These are phyloP conservation scores for Linhomoeus sp. DNA, from an alignment of 2,888 invertebrate genomes.

Conservation along the genomic window DNA sequence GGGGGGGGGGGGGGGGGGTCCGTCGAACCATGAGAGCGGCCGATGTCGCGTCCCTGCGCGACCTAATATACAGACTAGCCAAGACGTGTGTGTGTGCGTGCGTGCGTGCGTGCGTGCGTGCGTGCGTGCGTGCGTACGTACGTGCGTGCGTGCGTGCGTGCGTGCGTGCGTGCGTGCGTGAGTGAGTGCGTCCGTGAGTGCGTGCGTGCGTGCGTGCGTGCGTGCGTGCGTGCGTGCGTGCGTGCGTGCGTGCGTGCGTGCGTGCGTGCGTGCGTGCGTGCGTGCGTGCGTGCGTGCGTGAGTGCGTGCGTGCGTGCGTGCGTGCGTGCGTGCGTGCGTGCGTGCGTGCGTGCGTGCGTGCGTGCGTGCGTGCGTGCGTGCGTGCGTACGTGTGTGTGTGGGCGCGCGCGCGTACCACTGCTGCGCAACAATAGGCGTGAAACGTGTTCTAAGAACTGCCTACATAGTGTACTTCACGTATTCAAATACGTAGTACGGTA, in stretches of 20 bases:
- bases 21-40: conserved; percentile 26
- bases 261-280: neutral
- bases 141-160: neutral
- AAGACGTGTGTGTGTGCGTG: neutral
- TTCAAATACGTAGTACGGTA: too few relatives aligned
- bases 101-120: neutral
- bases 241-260: neutral
- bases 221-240: conserved; percentile 1
- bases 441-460: too few relatives aligned
- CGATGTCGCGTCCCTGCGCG: conserved; percentile 17
- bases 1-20: too few relatives aligned
- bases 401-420: neutral
- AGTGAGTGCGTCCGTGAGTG: conserved; percentile 1
- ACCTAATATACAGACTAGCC: conserved; percentile 13
- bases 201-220: conserved; percentile 1
- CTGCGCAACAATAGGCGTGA: too few relatives aligned
- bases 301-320: neutral
- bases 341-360: neutral
- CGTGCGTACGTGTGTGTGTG: neutral
- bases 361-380: neutral
- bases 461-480: too few relatives aligned
- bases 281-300: neutral
- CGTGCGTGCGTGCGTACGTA: neutral
- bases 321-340: neutral
- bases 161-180: conserved; percentile 1